Evolutionary conservation across 37 sponge, comb jelly and placozoan genomes (phyloP).

Genomic region (Aphrocallistes beatrix): DNA sequence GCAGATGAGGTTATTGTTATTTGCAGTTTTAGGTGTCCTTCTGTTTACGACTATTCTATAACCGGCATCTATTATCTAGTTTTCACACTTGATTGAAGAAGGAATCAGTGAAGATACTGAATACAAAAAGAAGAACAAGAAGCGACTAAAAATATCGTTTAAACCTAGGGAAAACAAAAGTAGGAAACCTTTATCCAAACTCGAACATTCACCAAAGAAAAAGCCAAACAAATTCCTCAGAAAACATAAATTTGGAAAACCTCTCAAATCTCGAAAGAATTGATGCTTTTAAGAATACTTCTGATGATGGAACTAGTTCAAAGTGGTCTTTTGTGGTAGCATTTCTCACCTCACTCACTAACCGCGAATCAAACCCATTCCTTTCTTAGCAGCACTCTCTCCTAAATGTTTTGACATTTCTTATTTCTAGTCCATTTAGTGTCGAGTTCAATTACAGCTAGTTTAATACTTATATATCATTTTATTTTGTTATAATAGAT

Average conservation of each 20-base stretch:
- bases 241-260: neutral
- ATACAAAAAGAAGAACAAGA: neutral
- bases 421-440: no score
- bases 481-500: no score
- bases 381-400: no score
- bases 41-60: neutral
- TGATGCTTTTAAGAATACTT: no score
- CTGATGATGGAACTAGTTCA: no score
- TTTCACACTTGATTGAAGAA: conserved; percentile 5
- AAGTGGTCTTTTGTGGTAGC: no score
- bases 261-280: neutral
- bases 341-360: no score
- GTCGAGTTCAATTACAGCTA: no score
- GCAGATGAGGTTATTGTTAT: neutral
- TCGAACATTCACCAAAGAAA: neutral
- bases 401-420: no score
- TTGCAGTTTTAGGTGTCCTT: neutral
- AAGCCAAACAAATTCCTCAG: neutral
- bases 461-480: no score
- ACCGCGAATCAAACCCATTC: no score
- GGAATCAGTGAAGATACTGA: neutral
- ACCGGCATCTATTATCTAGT: neutral
- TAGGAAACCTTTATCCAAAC: neutral
- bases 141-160: neutral
- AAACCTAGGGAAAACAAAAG: neutral